Percentiles rank a stretch among this genome's conserved stretches.
These are phyloP conservation scores for Kuschelorhynchus macadamiae DNA, from an alignment of 2,888 invertebrate genomes.

Conservation along the genomic window DNA sequence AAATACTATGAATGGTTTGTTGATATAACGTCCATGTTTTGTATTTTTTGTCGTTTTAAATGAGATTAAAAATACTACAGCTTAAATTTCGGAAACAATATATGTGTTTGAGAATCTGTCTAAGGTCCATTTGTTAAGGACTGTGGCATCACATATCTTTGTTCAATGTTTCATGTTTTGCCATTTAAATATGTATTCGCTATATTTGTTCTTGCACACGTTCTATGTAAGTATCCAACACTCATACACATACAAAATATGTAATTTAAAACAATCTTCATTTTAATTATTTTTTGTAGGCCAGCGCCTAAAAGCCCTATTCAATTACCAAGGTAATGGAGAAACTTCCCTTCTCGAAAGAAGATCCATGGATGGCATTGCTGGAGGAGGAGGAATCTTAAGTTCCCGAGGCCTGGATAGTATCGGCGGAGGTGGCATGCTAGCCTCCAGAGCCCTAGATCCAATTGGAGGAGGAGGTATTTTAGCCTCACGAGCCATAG, in stretches of 20 bases:
- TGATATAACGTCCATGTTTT: no score
- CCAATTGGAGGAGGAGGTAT: constrained; percentile 18
- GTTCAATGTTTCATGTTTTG: no score
- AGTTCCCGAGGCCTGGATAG: background rate
- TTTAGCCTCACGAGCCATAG: constrained; percentile 12
- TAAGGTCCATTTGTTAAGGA: no score
- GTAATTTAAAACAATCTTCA: background rate
- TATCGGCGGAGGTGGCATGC: constrained; percentile 10
- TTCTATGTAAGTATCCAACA: constrained; percentile 9
- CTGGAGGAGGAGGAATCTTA: background rate
- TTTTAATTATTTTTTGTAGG: constrained; percentile 1
- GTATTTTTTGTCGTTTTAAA: no score
- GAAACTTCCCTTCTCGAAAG: background rate
- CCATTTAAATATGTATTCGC: no score
- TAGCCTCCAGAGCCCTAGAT: constrained; percentile 19
- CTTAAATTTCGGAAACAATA: no score
- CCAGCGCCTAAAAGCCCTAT: background rate
- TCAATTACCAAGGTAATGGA: background rate
- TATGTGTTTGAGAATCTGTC: no score
- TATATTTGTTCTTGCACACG: background rate
- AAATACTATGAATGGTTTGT: no score
- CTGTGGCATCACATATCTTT: no score
- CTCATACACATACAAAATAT: no score
- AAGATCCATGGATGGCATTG: background rate
- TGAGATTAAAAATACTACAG: no score